Evolutionary conservation across 2,113 vertebrate genomes (phyloP).

Genomic region (Cebus imitator): DNA sequence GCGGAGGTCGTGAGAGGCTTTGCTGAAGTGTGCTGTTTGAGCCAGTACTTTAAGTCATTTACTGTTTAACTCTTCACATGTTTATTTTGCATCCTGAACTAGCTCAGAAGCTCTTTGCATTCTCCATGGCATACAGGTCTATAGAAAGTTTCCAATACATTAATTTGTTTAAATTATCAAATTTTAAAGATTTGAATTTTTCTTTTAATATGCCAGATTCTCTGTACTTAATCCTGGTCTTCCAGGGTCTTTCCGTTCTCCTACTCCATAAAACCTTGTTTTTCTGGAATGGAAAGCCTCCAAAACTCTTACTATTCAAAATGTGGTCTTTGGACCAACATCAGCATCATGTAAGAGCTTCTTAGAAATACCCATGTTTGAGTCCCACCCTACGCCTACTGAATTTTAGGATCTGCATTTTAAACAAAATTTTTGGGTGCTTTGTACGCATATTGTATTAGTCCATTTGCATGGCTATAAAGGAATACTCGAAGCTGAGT

Average conservation of each 20-base stretch:
- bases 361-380: background rate
- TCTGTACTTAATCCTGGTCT: background rate
- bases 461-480: no score
- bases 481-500: no score
- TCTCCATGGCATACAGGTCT: background rate
- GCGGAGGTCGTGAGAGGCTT: fast-evolving
- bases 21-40: background rate
- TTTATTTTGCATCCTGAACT: background rate
- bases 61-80: background rate
- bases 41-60: background rate
- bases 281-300: background rate
- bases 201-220: background rate
- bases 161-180: background rate
- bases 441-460: background rate
- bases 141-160: no score
- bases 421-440: background rate
- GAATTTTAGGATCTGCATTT: background rate
- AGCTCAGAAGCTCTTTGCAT: background rate
- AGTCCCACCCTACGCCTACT: background rate
- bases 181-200: background rate
- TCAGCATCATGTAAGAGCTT: background rate
- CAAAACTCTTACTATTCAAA: background rate
- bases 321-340: background rate
- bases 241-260: background rate
- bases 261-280: background rate